Conservation (phyloP, 2,797 vertebrate genomes). For the Typhlichthys subterraneus region DNA sequence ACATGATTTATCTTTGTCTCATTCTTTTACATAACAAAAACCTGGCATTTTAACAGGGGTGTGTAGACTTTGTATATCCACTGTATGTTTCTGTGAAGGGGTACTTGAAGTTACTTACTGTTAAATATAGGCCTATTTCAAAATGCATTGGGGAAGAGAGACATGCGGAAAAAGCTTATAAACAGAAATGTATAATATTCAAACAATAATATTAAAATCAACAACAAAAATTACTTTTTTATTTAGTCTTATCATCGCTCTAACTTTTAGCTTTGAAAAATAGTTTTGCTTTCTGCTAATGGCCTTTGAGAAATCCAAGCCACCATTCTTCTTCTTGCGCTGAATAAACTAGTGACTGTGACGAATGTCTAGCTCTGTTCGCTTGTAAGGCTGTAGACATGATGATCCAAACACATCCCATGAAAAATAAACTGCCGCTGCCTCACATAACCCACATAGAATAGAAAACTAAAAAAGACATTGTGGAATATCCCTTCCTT, state of each 20-base stretch:
- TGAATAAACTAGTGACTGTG: conserved; percentile 54
- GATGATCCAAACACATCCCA: conserved; percentile 13
- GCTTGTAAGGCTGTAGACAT: conserved; percentile 45
- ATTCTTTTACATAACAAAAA: too few species aligned
- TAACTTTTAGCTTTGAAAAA: conserved; percentile 16
- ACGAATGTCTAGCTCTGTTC: conserved; percentile 58
- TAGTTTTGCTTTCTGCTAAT: conserved; percentile 42
- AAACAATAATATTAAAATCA: neutral
- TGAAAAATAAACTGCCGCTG: conserved; percentile 11
- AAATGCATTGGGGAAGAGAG: conserved; percentile 6
- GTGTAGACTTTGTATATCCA: too few species aligned
- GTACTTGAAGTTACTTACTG: too few species aligned
- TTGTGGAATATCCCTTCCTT: too few species aligned
- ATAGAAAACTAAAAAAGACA: neutral
- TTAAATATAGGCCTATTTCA: too few species aligned
- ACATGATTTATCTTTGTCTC: too few species aligned
- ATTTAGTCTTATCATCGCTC: too few species aligned
- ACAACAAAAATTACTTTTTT: neutral
- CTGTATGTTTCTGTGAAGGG: neutral
- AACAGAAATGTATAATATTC: conserved; percentile 34
- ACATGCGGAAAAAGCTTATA: conserved; percentile 19
- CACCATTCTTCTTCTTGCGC: conserved; percentile 52
- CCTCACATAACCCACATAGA: conserved; percentile 2
- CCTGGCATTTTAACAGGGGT: too few species aligned
- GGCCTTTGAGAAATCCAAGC: conserved; percentile 62